Evolutionary conservation across 92 coral and sea anemone genomes (phyloP).

Genomic region (Palythoa caribaeorum): DNA sequence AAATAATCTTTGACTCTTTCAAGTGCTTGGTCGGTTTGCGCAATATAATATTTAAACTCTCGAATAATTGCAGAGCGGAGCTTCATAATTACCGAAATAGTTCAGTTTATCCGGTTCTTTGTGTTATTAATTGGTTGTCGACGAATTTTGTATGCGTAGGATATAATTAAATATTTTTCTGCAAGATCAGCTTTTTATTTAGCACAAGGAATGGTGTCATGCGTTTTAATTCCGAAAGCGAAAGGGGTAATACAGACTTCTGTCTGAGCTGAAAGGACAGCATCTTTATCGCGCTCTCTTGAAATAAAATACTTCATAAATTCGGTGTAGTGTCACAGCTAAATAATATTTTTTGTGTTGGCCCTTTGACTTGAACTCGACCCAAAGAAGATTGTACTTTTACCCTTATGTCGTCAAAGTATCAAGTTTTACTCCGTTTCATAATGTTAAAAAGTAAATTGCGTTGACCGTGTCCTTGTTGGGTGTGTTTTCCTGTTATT

Average conservation of each 20-base stretch:
- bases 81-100: background rate
- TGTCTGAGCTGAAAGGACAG: background rate
- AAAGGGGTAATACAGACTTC: background rate
- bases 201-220: background rate
- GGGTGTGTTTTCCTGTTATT: conserved; percentile 35
- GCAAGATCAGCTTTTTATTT: background rate
- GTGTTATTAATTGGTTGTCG: conserved; percentile 26
- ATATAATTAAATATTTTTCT: conserved; percentile 5
- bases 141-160: background rate
- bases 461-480: background rate
- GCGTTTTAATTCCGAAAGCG: background rate
- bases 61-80: background rate
- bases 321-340: background rate
- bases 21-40: background rate
- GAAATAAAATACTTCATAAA: background rate
- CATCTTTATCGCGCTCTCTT: background rate
- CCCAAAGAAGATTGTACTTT: background rate
- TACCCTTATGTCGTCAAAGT: background rate
- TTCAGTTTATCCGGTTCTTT: conserved; percentile 18
- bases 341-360: background rate
- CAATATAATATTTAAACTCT: background rate
- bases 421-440: conserved; percentile 4
- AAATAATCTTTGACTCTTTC: too few relatives aligned
- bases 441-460: background rate
- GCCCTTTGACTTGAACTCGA: background rate